Percentiles rank a stretch among this genome's conserved stretches.
Conservation (phyloP, 2,888 invertebrate genomes). For the Diarsia brunnea region DNA sequence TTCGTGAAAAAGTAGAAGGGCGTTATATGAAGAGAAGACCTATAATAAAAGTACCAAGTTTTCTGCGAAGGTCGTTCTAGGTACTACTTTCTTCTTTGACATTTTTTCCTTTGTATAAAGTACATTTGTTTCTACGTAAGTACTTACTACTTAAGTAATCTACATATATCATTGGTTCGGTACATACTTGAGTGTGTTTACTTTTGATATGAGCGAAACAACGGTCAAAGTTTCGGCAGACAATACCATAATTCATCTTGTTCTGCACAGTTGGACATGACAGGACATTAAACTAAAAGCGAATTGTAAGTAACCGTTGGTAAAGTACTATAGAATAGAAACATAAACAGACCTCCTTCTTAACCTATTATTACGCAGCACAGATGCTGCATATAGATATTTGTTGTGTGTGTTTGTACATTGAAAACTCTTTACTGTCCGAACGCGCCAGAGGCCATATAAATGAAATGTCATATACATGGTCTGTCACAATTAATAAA, state of each 20-base stretch:
- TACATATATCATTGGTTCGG: constrained; percentile 49
- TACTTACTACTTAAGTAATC: constrained; percentile 53
- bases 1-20: constrained; percentile 51
- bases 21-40: constrained; percentile 47
- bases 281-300: constrained; percentile 42
- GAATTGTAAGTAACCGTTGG: constrained; percentile 5
- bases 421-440: no score
- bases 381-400: constrained; percentile 6
- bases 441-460: no score
- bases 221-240: constrained; percentile 44
- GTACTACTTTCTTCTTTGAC: constrained; percentile 68
- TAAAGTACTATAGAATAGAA: neutral
- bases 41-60: constrained; percentile 67
- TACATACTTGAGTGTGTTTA: constrained; percentile 22
- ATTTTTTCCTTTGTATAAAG: constrained; percentile 52
- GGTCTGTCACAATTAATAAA: no score
- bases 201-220: constrained; percentile 44
- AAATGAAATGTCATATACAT: no score
- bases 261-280: constrained; percentile 41
- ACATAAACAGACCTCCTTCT: neutral
- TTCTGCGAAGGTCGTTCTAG: constrained; percentile 61
- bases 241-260: constrained; percentile 51
- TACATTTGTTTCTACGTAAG: constrained; percentile 43
- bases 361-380: neutral
- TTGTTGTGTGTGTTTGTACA: no score